Conservation (phyloP, 2,888 invertebrate genomes). For the Erynnis tages region DNA sequence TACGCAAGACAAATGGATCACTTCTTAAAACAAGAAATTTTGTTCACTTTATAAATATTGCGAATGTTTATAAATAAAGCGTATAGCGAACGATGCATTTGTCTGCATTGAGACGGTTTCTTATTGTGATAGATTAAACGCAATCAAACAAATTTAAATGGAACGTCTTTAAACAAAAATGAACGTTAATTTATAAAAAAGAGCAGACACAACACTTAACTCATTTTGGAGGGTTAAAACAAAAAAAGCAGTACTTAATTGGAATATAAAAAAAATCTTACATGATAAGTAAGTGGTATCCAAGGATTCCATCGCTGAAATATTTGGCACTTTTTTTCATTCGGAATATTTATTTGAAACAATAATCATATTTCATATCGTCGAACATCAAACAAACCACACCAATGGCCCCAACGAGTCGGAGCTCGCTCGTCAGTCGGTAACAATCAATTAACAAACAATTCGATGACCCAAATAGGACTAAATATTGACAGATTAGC, state of each 20-base stretch:
- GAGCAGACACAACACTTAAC: neutral
- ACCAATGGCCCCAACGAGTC: constrained; percentile 24
- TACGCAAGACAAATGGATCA: constrained; percentile 48
- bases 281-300: constrained; percentile 29
- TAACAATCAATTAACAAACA: constrained; percentile 41
- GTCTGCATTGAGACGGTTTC: too few relatives aligned
- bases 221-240: too few relatives aligned
- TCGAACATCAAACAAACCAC: constrained; percentile 28
- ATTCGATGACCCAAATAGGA: constrained; percentile 44
- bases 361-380: constrained; percentile 17
- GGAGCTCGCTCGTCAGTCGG: constrained; percentile 15
- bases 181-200: too few relatives aligned
- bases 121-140: too few relatives aligned
- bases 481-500: constrained; percentile 56
- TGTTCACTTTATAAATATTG: constrained; percentile 26
- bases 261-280: constrained; percentile 29
- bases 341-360: constrained; percentile 3
- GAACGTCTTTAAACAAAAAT: too few relatives aligned
- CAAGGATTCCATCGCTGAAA: constrained; percentile 25
- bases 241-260: constrained; percentile 6
- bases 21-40: constrained; percentile 58
- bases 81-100: neutral
- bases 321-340: constrained; percentile 7
- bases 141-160: too few relatives aligned
- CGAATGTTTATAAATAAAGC: constrained; percentile 22